Evolutionary conservation across 2,888 invertebrate genomes (phyloP), one percentile per base, ranked within the genome.

Genomic region (Microdon myrmicae): DNA sequence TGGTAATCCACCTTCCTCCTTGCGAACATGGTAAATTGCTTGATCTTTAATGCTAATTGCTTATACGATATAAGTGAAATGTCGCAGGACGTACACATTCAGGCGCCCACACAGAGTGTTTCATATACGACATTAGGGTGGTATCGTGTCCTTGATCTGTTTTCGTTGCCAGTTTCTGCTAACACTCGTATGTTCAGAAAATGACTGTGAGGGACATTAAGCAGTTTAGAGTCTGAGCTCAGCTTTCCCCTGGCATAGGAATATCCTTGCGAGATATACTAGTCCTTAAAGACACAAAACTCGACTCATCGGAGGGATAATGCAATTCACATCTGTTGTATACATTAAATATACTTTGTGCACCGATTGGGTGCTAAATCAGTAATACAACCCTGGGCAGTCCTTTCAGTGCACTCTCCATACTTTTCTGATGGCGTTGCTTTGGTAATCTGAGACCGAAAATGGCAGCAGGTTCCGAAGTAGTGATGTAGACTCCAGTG

Each of bases 111-210:
- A n/a, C n/a, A n/a, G n/a, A n/a, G n/a, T n/a, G n/a, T n/a, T n/a
- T n/a, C n/a, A n/a, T n/a, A n/a, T n/a, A n/a, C n/a, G n/a, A n/a
- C 22, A 7, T 29, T n/a, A 29, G n/a, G 16, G 25, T 53, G 49
- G 48, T n/a, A n/a, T n/a, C n/a, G n/a, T n/a, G n/a, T 56, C 61
- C 56, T 44, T 49, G 61, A 55, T 56, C 48, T 61, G 41, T 61
- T 55, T 61, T 41, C 47, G 47, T 54, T 55, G 47, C 48, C 32
- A 10, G 54, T 38, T 59, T 32, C 53, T 59, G 53, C 51, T 44
- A 53, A 59, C n/a, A n/a, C n/a, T n/a, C n/a, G n/a, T 59, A 53
- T 59, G 53, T 59, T 53, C 14, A 8, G 43, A 37, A 44, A 39
- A 34, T 44, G 20, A 49, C 25, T 16, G 23, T 29, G 25, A 17